These are phyloP conservation scores for Popillia japonica DNA, from an alignment of 1,140 invertebrate species.

Conservation along the genomic window DNA sequence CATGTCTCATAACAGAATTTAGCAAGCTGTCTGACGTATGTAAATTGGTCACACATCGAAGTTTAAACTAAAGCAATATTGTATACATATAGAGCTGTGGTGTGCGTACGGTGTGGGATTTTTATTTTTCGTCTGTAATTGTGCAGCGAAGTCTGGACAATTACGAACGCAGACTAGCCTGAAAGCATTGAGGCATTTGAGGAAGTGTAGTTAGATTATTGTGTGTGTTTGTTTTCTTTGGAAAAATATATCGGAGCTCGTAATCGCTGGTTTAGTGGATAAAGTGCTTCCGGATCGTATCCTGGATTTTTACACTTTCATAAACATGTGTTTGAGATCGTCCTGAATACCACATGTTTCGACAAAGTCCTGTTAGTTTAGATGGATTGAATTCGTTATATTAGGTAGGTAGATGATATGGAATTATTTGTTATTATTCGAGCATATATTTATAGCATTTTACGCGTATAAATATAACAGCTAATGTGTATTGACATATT, in stretches of 20 bases:
- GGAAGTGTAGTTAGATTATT: slow-evolving; percentile 11
- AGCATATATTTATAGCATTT: not conserved
- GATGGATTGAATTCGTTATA: slow-evolving; percentile 3
- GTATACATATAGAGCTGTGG: too few species aligned
- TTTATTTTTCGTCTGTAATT: not conserved
- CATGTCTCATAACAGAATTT: not conserved
- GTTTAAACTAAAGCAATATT: not conserved
- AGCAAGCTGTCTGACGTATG: slow-evolving; percentile 7
- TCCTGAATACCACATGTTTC: slow-evolving; percentile 21
- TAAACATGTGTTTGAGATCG: slow-evolving; percentile 3
- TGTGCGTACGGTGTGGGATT: not conserved
- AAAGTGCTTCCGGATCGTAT: not conserved
- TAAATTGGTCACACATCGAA: slow-evolving; percentile 7
- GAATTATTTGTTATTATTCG: not conserved
- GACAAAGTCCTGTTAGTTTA: slow-evolving; percentile 2
- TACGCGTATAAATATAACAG: slow-evolving; percentile 19
- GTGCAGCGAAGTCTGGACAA: not conserved
- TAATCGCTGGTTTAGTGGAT: not conserved
- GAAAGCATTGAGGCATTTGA: slow-evolving; percentile 1
- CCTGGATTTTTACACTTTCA: not conserved
- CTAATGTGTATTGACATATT: not conserved
- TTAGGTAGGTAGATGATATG: not conserved
- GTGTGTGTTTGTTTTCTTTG: slow-evolving; percentile 11
- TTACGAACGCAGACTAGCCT: not conserved
- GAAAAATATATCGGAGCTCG: not conserved